Base-by-base conservation (phyloP, 2,113 vertebrate genomes). In the Odontophorus gujanensis region DNA sequence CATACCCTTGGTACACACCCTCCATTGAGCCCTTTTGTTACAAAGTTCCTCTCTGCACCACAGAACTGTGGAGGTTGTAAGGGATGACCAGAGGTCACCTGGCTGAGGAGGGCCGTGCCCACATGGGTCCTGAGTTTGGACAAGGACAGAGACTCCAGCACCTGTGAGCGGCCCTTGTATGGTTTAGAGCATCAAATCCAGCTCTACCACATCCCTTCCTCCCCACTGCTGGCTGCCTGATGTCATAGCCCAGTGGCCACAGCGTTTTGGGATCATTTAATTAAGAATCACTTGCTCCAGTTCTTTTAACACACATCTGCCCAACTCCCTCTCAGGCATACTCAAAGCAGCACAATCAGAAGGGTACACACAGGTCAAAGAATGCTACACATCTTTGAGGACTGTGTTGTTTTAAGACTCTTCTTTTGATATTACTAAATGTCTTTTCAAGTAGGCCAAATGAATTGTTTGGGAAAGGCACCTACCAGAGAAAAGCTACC, bases 1-100 rank as follows among this genome's bases (percentile, higher is more conserved):
- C 40, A 13, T 2, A 38, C 25, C 16, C 12, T 22, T 20, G 4
- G 2, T 2, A 4, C 2, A 11, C 4, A 22, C 36, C 9, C 34
- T 8, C 55, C 47, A 7, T 3, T 21, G 3, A 32, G 17, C 17
- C 34, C 53, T 11, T 18, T 10, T 22, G 40, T 10, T 30, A 26
- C 53, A 18, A 12, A 32, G 36, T 34, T 30, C 25, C 47, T 24
- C 42, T 16, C 77, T 47, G 18, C 8, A 14, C 12, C 17, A 28
- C 26, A 38, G 36, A 32, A 20, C 1, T 8, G 51, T 2, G 28
- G 45, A 13, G 18, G n/a, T 6, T 53, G 38, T 55, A 40, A 53
- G 22, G 22, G n/a, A n/a, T 21, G 22, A 24, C 38, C 15, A n/a
- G 32, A 68, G 45, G 40, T 30, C 55, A 15, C 47, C 65, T 14